Percentiles rank a stretch among this genome's conserved stretches.
Conservation (phyloP, 2,888 invertebrate species). For the Eristalinus aeneus region DNA sequence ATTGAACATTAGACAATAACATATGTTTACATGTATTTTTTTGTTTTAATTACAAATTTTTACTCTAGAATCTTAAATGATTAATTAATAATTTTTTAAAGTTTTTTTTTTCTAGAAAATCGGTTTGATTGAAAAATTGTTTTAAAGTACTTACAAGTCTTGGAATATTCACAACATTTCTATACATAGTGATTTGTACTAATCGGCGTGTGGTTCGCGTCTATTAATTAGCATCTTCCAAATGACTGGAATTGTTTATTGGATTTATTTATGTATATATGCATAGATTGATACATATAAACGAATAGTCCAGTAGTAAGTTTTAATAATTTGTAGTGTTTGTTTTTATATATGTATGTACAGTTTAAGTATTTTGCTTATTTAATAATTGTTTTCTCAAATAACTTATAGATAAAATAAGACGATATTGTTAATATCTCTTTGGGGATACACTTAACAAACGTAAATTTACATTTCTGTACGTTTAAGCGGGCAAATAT, state of each 20-base stretch:
- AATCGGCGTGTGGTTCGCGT: constrained; percentile 61
- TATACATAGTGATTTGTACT: constrained; percentile 61
- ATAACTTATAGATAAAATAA: constrained; percentile 15
- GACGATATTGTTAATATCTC: neutral
- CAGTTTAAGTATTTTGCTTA: constrained; percentile 9
- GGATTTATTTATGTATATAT: constrained; percentile 64
- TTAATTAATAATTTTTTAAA: constrained; percentile 12
- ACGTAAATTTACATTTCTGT: neutral
- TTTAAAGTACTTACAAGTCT: constrained; percentile 79
- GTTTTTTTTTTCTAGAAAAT: constrained; percentile 67
- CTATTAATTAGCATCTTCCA: constrained; percentile 63
- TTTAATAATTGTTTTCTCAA: neutral
- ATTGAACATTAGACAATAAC: constrained; percentile 53
- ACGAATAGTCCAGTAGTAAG: constrained; percentile 52
- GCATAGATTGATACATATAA: constrained; percentile 64
- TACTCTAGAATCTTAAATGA: constrained; percentile 12
- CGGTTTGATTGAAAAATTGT: constrained; percentile 67
- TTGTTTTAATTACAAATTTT: constrained; percentile 33
- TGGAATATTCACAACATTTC: constrained; percentile 65
- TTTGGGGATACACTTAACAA: neutral
- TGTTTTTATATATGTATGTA: constrained; percentile 25
- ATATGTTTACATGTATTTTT: constrained; percentile 43
- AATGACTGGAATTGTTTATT: constrained; percentile 68
- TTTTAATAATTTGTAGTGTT: constrained; percentile 1
- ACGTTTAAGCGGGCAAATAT: too few species aligned